Conservation (phyloP, 2,113 vertebrate genomes). For the Origma solitaria region DNA sequence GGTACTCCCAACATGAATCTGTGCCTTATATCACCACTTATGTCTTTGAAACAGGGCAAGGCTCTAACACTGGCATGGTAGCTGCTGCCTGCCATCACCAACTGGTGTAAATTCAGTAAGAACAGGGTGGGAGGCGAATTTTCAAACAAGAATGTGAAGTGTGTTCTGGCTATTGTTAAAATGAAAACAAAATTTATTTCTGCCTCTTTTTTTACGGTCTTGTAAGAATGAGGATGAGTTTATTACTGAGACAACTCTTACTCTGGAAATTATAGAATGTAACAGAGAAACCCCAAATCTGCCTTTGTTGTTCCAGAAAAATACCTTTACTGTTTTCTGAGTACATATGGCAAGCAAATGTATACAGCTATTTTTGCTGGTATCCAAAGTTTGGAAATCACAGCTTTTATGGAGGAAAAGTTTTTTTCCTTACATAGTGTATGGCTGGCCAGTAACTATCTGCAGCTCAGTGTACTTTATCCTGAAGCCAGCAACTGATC, state of each 20-base stretch:
- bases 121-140: neutral
- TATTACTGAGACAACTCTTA: neutral
- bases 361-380: conserved; percentile 1
- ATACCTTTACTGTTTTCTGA: neutral
- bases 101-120: neutral
- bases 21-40: neutral
- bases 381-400: conserved; percentile 22
- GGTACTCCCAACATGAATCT: neutral
- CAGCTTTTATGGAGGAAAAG: neutral
- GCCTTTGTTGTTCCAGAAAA: neutral
- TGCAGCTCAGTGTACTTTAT: neutral
- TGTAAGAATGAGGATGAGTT: neutral
- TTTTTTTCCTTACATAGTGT: neutral
- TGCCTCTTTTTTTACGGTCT: neutral
- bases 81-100: neutral
- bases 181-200: neutral
- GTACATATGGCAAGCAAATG: conserved; percentile 42
- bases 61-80: neutral
- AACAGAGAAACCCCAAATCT: neutral
- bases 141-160: neutral
- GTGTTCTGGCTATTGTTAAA: neutral
- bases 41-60: neutral
- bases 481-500: neutral
- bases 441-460: neutral
- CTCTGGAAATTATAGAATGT: neutral